Percentiles rank a stretch among this genome's conserved stretches.
Evolutionary conservation across 2,888 invertebrate species (phyloP).

Genomic region (Ophioninae sp.): DNA sequence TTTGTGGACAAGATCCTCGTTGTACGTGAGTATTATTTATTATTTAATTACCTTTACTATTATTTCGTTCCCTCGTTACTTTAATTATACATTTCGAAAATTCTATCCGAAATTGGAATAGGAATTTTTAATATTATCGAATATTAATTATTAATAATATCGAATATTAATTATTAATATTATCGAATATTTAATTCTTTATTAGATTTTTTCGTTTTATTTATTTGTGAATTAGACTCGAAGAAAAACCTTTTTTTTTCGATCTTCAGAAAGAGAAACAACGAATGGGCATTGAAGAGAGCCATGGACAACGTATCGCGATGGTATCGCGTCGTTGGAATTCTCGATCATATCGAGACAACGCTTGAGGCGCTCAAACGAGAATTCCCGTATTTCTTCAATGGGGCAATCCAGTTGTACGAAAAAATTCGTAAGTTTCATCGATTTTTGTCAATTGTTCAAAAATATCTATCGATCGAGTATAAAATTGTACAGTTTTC

Average conservation of each 20-base stretch:
- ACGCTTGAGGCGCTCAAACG: constrained; percentile 83
- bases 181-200: too few species aligned
- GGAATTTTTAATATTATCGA: too few species aligned
- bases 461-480: not conserved
- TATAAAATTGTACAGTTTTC: not conserved
- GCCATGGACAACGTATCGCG: constrained; percentile 84
- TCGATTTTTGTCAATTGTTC: constrained; percentile 10
- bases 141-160: too few species aligned
- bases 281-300: constrained; percentile 82
- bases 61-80: not conserved
- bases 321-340: constrained; percentile 84
- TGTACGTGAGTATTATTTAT: constrained; percentile 82
- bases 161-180: too few species aligned
- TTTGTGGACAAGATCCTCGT: constrained; percentile 84
- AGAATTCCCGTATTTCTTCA: constrained; percentile 83
- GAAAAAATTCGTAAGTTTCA: constrained; percentile 81
- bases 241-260: constrained; percentile 16
- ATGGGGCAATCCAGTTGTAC: constrained; percentile 82
- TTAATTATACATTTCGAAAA: not conserved
- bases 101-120: too few species aligned
- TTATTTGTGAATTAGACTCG: not conserved
- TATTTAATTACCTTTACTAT: not conserved
- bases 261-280: constrained; percentile 81
- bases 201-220: constrained; percentile 1
- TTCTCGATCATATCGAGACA: constrained; percentile 83